These are phyloP conservation scores for Rhinoderma darwinii DNA, from an alignment of 2,113 vertebrate genomes.

Conservation along the genomic window DNA sequence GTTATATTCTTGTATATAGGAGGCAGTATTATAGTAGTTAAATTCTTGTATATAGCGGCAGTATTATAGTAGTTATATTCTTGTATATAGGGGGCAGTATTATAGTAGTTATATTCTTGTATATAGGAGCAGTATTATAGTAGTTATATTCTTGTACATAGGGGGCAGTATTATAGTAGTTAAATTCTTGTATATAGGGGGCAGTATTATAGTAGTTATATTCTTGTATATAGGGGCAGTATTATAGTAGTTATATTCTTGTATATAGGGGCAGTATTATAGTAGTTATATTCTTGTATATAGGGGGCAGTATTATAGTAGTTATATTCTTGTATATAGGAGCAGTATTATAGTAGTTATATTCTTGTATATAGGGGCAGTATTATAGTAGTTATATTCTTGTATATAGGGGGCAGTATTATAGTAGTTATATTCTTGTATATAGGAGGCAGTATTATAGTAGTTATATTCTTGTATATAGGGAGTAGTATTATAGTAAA, in stretches of 20 bases:
- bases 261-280: too few relatives aligned
- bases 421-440: constrained; percentile 22
- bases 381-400: neutral
- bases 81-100: neutral
- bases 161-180: constrained; percentile 2
- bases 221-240: neutral
- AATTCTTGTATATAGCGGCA: neutral
- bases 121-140: neutral
- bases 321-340: too few relatives aligned
- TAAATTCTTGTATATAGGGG: neutral
- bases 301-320: too few relatives aligned
- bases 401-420: neutral
- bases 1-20: neutral
- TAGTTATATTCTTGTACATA: neutral
- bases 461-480: constrained; percentile 1
- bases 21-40: constrained; percentile 6
- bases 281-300: too few relatives aligned
- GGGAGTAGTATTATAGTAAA: neutral
- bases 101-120: constrained; percentile 7
- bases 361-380: too few relatives aligned
- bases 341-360: too few relatives aligned
- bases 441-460: neutral
- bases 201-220: neutral
- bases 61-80: constrained; percentile 14
- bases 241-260: too few relatives aligned